Evolutionary conservation across 2,888 invertebrate species (phyloP).

Genomic region (Leptinotarsa peninsularis): DNA sequence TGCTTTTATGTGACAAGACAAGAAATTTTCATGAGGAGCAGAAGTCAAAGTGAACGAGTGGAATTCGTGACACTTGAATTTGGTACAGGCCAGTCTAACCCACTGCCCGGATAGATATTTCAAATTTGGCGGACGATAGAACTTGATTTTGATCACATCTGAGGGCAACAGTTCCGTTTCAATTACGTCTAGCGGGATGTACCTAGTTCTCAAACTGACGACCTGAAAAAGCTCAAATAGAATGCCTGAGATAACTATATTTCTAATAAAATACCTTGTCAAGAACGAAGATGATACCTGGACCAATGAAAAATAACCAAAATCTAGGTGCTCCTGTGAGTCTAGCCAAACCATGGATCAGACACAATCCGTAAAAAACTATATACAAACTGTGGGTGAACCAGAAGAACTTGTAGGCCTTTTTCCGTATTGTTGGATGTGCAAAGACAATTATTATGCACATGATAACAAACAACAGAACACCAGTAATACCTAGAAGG

Average conservation of each 20-base stretch:
- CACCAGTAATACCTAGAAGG: conserved; percentile 83
- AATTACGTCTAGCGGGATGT: conserved; percentile 91
- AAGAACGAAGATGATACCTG: conserved; percentile 88
- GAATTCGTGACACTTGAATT: conserved; percentile 89
- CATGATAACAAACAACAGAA: conserved; percentile 89
- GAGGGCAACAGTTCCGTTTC: conserved; percentile 95
- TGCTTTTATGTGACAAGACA: conserved; percentile 94
- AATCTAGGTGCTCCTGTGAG: conserved; percentile 92
- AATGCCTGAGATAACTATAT: no score
- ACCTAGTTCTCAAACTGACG: conserved; percentile 89
- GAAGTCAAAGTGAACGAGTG: conserved; percentile 97
- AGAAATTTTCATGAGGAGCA: conserved; percentile 93
- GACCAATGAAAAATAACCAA: conserved; percentile 94
- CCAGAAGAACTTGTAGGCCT: conserved; percentile 97
- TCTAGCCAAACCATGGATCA: conserved; percentile 91
- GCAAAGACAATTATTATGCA: conserved; percentile 97
- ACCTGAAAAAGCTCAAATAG: conserved; percentile 69
- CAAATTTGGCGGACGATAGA: conserved; percentile 94
- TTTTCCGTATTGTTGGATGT: conserved; percentile 90
- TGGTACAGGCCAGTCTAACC: conserved; percentile 92
- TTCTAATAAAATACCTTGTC: conserved; percentile 76
- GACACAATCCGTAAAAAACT: conserved; percentile 83
- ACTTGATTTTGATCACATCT: conserved; percentile 93
- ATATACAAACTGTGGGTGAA: conserved; percentile 92
- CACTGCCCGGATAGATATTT: conserved; percentile 95